A percentile compares a stretch with the other conserved stretches of the same genome.
Evolutionary conservation across 2,113 vertebrate genomes (phyloP).

Genomic region (Perccottus glenii): DNA sequence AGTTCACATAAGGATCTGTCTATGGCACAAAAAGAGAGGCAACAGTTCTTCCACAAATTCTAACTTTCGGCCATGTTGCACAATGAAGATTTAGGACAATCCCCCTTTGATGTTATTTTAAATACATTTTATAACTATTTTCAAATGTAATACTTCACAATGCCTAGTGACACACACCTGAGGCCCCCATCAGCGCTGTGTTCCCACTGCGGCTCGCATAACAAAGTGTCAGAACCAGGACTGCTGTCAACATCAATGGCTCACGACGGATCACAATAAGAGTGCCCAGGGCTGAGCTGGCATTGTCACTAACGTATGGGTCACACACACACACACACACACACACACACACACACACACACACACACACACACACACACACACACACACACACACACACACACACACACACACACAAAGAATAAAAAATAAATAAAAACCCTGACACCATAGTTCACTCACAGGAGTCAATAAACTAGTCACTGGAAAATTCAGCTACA

Average conservation of each 20-base stretch:
- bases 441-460: constrained; percentile 58
- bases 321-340: constrained; percentile 30
- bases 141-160: neutral
- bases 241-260: constrained; percentile 68
- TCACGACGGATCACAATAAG: constrained; percentile 58
- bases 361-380: too few relatives aligned
- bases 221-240: constrained; percentile 42
- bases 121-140: neutral
- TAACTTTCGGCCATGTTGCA: too few relatives aligned
- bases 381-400: too few relatives aligned
- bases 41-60: too few relatives aligned
- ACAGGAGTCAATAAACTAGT: constrained; percentile 48
- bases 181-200: constrained; percentile 4
- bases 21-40: too few relatives aligned
- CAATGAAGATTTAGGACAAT: too few relatives aligned
- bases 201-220: constrained; percentile 43
- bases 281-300: constrained; percentile 32
- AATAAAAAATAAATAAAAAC: constrained; percentile 16
- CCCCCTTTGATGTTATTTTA: too few relatives aligned
- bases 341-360: too few relatives aligned
- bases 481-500: constrained; percentile 39
- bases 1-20: too few relatives aligned
- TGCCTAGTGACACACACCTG: neutral
- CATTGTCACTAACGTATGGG: constrained; percentile 35
- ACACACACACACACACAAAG: constrained; percentile 13